Percentiles rank a stretch among this genome's conserved stretches.
These are phyloP conservation scores for Abscondita cerata DNA, from an alignment of 2,888 invertebrate genomes.

Conservation along the genomic window DNA sequence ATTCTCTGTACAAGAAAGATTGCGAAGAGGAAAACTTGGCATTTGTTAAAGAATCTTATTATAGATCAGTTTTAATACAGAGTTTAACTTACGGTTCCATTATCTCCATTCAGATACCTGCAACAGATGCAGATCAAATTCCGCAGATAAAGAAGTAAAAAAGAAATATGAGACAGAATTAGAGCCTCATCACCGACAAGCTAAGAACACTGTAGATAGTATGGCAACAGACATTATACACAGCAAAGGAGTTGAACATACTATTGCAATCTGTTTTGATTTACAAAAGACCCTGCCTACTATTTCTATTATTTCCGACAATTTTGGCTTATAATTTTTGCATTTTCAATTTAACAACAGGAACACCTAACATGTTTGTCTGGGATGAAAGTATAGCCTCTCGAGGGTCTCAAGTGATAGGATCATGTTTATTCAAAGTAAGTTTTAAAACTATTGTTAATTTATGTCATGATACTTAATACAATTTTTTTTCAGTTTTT, in stretches of 20 bases:
- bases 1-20: not conserved
- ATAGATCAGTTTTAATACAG: not conserved
- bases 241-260: no score
- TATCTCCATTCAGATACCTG: not conserved
- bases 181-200: not conserved
- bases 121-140: no score
- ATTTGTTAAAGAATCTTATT: constrained; percentile 9
- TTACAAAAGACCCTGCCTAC: constrained; percentile 16
- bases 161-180: no score
- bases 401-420: constrained; percentile 10
- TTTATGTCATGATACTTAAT: no score
- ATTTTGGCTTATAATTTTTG: constrained; percentile 12
- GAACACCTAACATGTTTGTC: constrained; percentile 7
- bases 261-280: constrained; percentile 17
- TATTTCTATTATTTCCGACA: constrained; percentile 8
- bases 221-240: not conserved
- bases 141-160: no score
- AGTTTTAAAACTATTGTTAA: no score
- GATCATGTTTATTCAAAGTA: constrained; percentile 3
- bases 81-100: constrained; percentile 2
- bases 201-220: not conserved
- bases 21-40: not conserved
- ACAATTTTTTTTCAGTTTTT: not conserved
- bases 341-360: not conserved
- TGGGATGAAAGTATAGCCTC: constrained; percentile 12